phyloP scores from a whole-genome alignment of 2,113 vertebrate species.

The Cheilinus undulatus region DNA sequence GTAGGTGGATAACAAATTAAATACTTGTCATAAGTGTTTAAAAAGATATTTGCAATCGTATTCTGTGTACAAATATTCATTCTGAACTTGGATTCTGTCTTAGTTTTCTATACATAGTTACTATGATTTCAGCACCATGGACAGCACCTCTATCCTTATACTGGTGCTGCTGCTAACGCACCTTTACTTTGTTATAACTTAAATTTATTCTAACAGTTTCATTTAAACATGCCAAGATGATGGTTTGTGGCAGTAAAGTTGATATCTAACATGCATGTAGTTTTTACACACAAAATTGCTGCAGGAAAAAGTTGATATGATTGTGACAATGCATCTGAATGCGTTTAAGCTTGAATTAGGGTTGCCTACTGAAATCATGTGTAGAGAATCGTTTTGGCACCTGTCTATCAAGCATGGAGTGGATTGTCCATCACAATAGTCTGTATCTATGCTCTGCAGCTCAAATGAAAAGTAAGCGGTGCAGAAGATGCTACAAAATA shows the following conservation, averaged over 20 bases:
- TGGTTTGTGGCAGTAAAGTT: not conserved
- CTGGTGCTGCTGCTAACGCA: fast-evolving
- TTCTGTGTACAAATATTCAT: no score
- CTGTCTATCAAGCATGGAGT: not conserved
- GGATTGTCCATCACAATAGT: not conserved
- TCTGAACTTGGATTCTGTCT: no score
- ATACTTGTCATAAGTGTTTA: no score
- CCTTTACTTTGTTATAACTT: not conserved
- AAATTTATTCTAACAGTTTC: not conserved
- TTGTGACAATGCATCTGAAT: no score
- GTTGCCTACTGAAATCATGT: not conserved
- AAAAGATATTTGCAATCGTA: no score
- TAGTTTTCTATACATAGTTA: not conserved
- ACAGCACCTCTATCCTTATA: slow-evolving; percentile 45
- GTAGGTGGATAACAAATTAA: no score
- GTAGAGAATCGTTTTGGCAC: not conserved
- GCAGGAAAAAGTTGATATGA: not conserved
- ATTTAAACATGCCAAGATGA: not conserved
- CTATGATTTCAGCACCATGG: slow-evolving; percentile 78
- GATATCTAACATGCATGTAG: not conserved
- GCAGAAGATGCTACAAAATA: not conserved
- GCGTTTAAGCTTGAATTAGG: not conserved
- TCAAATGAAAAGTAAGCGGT: not conserved
- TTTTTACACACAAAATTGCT: no score
- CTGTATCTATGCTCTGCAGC: not conserved